A percentile compares a stretch with the other conserved stretches of the same genome.
phyloP scores from a whole-genome alignment of 2,888 invertebrate species.

The Rutpela maculata region DNA sequence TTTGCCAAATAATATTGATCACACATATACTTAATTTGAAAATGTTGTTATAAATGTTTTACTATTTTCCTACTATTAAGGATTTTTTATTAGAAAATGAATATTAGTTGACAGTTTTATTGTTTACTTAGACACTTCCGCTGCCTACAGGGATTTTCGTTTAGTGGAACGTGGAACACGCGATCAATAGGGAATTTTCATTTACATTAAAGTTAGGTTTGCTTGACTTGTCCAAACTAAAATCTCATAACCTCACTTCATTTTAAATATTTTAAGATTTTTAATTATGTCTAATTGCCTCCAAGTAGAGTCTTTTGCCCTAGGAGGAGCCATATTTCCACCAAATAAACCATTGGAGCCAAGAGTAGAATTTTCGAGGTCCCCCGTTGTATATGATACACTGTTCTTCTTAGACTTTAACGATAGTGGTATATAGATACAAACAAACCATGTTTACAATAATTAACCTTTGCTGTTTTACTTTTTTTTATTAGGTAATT shows the following conservation, averaged over 20 bases:
- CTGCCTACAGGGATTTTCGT: conserved; percentile 1
- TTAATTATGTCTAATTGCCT: conserved; percentile 34
- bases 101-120: neutral
- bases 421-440: conserved; percentile 59
- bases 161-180: conserved; percentile 6
- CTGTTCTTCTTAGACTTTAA: conserved; percentile 68
- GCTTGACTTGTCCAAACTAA: neutral
- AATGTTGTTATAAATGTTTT: too few relatives aligned
- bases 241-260: conserved; percentile 10
- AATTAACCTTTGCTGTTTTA: conserved; percentile 11
- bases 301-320: conserved; percentile 9
- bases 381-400: conserved; percentile 65
- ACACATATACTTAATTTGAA: neutral
- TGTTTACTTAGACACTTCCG: neutral
- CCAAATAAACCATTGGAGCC: conserved; percentile 68
- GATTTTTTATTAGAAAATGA: neutral
- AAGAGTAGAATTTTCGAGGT: conserved; percentile 61
- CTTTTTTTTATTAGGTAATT: conserved; percentile 69
- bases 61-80: too few relatives aligned
- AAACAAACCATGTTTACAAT: conserved; percentile 5
- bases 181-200: conserved; percentile 4
- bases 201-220: neutral
- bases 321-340: conserved; percentile 61
- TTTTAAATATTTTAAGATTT: neutral
- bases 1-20: neutral